Evolutionary conservation across 2,888 invertebrate genomes (phyloP).

Genomic region (Drosophila trichaetosa): DNA sequence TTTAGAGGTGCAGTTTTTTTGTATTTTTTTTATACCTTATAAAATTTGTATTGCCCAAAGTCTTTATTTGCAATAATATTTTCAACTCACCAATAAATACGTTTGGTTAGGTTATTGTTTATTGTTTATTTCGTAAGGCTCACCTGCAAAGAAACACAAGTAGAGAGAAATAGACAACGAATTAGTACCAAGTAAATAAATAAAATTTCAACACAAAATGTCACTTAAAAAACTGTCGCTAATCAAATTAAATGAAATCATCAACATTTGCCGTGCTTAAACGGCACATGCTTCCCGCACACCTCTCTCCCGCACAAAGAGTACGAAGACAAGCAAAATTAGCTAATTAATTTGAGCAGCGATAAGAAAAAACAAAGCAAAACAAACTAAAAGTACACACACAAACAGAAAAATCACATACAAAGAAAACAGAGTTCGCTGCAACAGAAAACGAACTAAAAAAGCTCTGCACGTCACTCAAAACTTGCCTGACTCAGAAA

Average conservation of each 20-base stretch:
- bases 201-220: constrained; percentile 36
- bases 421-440: constrained; percentile 12
- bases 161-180: constrained; percentile 14
- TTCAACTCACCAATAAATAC: constrained; percentile 44
- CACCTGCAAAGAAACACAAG: constrained; percentile 62
- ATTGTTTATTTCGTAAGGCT: constrained; percentile 11
- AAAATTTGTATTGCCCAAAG: neutral
- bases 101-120: neutral
- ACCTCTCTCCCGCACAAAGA: neutral
- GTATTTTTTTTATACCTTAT: neutral
- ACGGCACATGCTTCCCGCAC: constrained; percentile 49
- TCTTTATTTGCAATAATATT: constrained; percentile 13
- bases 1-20: neutral
- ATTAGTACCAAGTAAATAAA: constrained; percentile 48
- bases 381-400: constrained; percentile 22
- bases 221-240: constrained; percentile 27
- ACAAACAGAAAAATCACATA: neutral
- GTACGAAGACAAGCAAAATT: constrained; percentile 54
- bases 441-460: constrained; percentile 39
- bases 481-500: constrained; percentile 9
- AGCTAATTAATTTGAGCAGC: constrained; percentile 69
- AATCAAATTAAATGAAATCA: constrained; percentile 44
- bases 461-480: constrained; percentile 41
- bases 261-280: constrained; percentile 21
- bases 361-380: constrained; percentile 22